Conservation (phyloP, 1,140 invertebrate species). For the Adoxophyes honmai region DNA sequence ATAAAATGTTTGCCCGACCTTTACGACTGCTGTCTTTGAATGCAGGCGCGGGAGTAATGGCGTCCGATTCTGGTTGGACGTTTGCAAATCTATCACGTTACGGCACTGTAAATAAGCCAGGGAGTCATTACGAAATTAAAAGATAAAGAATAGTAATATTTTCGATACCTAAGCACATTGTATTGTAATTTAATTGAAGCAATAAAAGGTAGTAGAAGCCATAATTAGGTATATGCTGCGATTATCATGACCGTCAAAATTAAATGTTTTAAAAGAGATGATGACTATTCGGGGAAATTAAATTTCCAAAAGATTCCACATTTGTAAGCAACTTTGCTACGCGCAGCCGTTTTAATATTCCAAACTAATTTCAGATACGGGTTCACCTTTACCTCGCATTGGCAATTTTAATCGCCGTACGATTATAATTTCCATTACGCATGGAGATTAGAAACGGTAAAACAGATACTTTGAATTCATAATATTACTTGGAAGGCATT, state of each 20-base stretch:
- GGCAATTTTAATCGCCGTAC: constrained; percentile 5
- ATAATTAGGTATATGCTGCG: too few species aligned
- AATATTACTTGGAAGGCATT: constrained; percentile 12
- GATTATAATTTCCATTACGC: constrained; percentile 1
- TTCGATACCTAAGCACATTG: too few species aligned
- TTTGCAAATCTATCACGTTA: not conserved
- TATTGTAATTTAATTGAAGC: too few species aligned
- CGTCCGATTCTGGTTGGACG: not conserved
- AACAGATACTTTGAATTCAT: constrained; percentile 18
- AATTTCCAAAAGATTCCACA: too few species aligned
- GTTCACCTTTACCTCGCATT: constrained; percentile 1
- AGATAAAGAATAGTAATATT: too few species aligned
- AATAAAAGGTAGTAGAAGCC: too few species aligned
- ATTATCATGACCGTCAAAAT: too few species aligned
- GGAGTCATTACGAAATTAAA: too few species aligned
- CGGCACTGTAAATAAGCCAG: not conserved
- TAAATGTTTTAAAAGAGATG: too few species aligned
- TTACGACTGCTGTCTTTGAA: constrained; percentile 6
- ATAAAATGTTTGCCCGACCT: constrained; percentile 13
- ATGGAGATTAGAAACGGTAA: constrained; percentile 19
- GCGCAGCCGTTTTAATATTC: too few species aligned
- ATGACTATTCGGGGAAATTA: too few species aligned
- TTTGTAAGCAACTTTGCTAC: too few species aligned
- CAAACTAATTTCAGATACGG: not conserved
- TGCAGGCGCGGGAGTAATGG: not conserved